A percentile compares a stretch with the other conserved stretches of the same genome.
Conservation (phyloP, 2,888 invertebrate species). For the Brenthis ino region DNA sequence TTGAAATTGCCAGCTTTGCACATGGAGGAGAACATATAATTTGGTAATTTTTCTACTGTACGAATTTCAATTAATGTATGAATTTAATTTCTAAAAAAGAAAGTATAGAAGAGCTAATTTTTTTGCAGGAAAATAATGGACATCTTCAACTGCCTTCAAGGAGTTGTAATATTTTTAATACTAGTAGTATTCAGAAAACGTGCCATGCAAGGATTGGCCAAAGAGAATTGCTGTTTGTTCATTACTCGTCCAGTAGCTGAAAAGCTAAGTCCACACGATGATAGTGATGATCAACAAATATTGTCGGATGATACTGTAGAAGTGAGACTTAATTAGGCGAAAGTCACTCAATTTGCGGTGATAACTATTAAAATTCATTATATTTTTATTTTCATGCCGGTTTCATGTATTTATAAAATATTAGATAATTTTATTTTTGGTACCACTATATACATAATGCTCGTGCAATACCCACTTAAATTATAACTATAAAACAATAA, state of each 20-base stretch:
- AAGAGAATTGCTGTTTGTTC: constrained; percentile 59
- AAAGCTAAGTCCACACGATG: constrained; percentile 69
- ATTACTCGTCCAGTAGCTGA: constrained; percentile 62
- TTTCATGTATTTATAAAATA: constrained; percentile 37
- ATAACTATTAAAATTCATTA: background rate
- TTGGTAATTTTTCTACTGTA: constrained; percentile 56
- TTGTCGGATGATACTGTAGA: constrained; percentile 72
- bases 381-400: background rate
- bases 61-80: background rate
- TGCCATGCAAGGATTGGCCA: constrained; percentile 78
- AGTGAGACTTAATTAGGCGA: constrained; percentile 67
- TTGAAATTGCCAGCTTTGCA: constrained; percentile 83
- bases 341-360: constrained; percentile 31
- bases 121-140: constrained; percentile 82
- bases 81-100: background rate
- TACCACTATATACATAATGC: background rate
- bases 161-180: constrained; percentile 84
- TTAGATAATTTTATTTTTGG: background rate
- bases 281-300: constrained; percentile 65
- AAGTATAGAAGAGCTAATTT: no score
- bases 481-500: background rate
- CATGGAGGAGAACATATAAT: constrained; percentile 68
- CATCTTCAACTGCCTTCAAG: constrained; percentile 85
- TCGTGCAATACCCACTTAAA: constrained; percentile 23
- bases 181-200: constrained; percentile 82